Evolutionary conservation across 2,888 invertebrate species (phyloP).

Genomic region (Abrostola triplasia): DNA sequence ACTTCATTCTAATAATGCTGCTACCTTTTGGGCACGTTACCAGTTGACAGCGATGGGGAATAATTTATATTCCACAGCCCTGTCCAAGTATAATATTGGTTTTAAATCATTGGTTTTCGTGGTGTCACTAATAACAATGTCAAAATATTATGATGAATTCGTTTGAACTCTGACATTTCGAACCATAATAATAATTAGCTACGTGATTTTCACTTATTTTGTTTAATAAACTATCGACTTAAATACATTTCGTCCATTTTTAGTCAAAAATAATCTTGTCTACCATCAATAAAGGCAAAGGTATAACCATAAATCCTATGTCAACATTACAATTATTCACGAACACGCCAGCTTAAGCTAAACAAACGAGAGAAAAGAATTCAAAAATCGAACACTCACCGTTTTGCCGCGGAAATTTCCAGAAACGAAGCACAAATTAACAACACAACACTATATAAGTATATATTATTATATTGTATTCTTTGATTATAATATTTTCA

Average conservation of each 20-base stretch:
- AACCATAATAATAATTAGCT: too few relatives aligned
- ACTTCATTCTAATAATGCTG: too few relatives aligned
- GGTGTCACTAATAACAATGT: too few relatives aligned
- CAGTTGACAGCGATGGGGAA: background rate
- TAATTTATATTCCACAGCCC: background rate
- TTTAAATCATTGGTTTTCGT: too few relatives aligned
- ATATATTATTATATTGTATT: conserved; percentile 2
- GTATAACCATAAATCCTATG: conserved; percentile 8
- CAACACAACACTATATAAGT: conserved; percentile 34
- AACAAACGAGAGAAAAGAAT: conserved; percentile 4
- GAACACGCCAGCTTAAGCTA: background rate
- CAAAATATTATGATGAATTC: too few relatives aligned
- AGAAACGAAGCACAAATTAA: conserved; percentile 22
- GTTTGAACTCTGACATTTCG: too few relatives aligned
- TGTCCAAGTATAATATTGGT: too few relatives aligned
- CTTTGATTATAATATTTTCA: conserved; percentile 34
- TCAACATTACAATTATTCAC: conserved; percentile 9
- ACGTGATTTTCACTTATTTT: too few relatives aligned
- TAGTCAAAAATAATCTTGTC: background rate
- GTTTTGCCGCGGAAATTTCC: conserved; percentile 20
- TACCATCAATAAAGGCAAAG: background rate
- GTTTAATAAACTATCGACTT: too few relatives aligned
- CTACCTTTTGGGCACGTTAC: too few relatives aligned
- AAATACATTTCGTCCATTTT: background rate
- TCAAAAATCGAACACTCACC: conserved; percentile 36